phyloP scores from a whole-genome alignment of 2,888 invertebrate species.

The Drosophila formosana region DNA sequence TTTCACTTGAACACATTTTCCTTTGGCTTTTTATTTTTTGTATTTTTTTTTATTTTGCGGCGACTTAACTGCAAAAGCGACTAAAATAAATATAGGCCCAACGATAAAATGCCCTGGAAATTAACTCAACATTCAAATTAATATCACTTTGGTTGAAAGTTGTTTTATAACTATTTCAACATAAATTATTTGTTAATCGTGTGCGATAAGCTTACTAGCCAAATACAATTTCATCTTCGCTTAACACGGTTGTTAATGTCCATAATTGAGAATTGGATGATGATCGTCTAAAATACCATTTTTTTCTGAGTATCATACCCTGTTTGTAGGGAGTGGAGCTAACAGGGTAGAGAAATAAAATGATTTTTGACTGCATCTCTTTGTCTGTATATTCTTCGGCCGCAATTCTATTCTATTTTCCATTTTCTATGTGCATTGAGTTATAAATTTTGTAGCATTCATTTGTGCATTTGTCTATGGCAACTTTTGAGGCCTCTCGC shows the following conservation, averaged over 20 bases:
- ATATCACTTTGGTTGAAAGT: too few species aligned
- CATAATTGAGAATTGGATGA: too few species aligned
- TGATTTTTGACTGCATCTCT: constrained; percentile 41
- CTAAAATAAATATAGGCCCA: neutral
- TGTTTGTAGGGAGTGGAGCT: neutral
- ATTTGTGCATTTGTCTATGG: constrained; percentile 58
- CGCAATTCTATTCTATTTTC: constrained; percentile 41
- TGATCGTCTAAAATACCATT: neutral
- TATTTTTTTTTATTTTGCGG: constrained; percentile 21
- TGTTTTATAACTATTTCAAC: neutral
- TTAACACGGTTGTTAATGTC: too few species aligned
- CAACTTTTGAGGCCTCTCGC: constrained; percentile 42
- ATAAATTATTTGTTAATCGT: too few species aligned
- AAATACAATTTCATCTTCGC: too few species aligned
- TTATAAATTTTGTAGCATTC: constrained; percentile 70
- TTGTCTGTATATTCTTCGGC: constrained; percentile 31
- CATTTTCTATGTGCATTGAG: constrained; percentile 73
- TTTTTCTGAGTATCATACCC: neutral
- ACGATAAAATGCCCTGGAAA: neutral
- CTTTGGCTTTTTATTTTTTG: constrained; percentile 39
- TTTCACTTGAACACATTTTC: constrained; percentile 78
- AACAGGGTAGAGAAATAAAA: constrained; percentile 36
- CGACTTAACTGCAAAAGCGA: constrained; percentile 47
- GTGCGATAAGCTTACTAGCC: too few species aligned
- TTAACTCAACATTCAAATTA: neutral